Evolutionary conservation across 1,140 invertebrate species (phyloP).

Genomic region (Drosophila sulfurigaster): DNA sequence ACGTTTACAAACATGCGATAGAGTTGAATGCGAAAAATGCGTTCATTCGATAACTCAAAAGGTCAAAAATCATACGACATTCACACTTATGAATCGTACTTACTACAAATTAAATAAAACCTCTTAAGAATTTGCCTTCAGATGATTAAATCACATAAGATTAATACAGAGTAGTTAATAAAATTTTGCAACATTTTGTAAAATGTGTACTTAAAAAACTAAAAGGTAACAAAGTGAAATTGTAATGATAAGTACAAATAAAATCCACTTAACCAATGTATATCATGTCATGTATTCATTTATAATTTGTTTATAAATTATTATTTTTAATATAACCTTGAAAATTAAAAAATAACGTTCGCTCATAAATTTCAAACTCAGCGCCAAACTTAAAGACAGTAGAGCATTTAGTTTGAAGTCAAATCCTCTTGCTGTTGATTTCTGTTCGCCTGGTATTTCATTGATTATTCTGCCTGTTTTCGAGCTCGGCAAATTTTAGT

Average conservation of each 20-base stretch:
- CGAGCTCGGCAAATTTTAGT: neutral
- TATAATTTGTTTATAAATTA: neutral
- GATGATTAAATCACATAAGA: slow-evolving; percentile 65
- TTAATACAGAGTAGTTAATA: slow-evolving; percentile 64
- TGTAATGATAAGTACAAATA: slow-evolving; percentile 36
- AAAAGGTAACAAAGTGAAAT: slow-evolving; percentile 31
- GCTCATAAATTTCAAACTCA: neutral
- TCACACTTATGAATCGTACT: slow-evolving; percentile 52
- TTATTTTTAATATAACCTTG: neutral
- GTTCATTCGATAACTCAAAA: slow-evolving; percentile 32
- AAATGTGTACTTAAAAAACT: slow-evolving; percentile 57
- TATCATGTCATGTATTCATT: neutral
- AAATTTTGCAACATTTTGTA: slow-evolving; percentile 59
- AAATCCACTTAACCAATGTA: slow-evolving; percentile 31
- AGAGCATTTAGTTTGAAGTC: neutral
- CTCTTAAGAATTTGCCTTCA: slow-evolving; percentile 70
- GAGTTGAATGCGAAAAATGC: neutral
- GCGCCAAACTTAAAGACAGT: neutral
- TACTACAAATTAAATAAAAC: slow-evolving; percentile 40
- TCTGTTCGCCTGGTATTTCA: slow-evolving; percentile 2
- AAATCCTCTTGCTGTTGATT: neutral
- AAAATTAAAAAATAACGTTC: neutral
- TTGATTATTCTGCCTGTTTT: neutral
- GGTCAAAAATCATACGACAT: slow-evolving; percentile 19
- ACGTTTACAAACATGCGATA: slow-evolving; percentile 29